phyloP scores from a whole-genome alignment of 2,113 vertebrate genomes.

The Chrysemys picta region DNA sequence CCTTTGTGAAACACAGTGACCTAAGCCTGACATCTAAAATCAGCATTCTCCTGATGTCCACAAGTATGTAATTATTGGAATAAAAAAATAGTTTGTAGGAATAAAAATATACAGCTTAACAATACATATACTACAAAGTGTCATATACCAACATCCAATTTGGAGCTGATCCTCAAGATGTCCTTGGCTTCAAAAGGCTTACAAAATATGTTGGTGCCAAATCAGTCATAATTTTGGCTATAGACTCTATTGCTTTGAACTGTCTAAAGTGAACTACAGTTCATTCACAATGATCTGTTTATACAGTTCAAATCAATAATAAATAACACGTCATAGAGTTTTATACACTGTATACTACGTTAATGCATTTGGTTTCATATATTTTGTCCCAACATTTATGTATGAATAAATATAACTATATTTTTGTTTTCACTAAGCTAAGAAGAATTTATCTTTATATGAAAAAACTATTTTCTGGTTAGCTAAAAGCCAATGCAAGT shows the following conservation, averaged over 20 bases:
- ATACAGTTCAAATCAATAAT: neutral
- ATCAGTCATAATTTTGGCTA: conserved; percentile 10
- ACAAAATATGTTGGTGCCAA: neutral
- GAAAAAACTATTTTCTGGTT: neutral
- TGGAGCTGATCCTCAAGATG: conserved; percentile 25
- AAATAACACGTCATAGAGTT: neutral
- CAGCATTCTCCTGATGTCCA: neutral
- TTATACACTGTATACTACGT: neutral
- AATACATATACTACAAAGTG: neutral
- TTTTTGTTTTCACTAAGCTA: neutral
- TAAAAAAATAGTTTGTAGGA: neutral
- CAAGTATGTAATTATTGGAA: neutral
- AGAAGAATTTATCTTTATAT: neutral
- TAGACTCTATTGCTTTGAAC: neutral
- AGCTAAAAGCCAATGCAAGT: neutral
- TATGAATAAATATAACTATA: rapidly evolving
- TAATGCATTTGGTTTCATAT: neutral
- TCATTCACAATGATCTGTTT: neutral
- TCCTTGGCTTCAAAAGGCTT: neutral
- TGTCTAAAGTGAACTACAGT: neutral
- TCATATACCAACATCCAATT: neutral
- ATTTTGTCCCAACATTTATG: neutral
- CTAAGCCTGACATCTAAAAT: neutral
- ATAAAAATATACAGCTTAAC: conserved; percentile 22
- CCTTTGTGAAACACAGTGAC: neutral